Evolutionary conservation across 2,113 vertebrate genomes (phyloP).

Genomic region (Spermophilus dauricus): DNA sequence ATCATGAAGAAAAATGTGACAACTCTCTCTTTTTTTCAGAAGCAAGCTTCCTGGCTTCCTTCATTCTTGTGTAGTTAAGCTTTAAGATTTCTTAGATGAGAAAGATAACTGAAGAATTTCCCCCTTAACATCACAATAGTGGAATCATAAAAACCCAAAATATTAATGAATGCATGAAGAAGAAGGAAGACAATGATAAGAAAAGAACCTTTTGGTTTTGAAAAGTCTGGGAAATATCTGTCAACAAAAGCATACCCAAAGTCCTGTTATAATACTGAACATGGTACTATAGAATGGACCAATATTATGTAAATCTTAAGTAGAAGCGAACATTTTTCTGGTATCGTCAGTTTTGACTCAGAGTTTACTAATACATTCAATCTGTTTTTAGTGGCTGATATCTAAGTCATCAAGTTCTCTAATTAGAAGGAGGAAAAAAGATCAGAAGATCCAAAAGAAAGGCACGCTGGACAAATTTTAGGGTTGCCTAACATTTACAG

Average conservation of each 20-base stretch:
- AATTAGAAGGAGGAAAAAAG: background rate
- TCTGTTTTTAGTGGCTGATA: slow-evolving; percentile 40
- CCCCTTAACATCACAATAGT: background rate
- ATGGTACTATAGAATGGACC: background rate
- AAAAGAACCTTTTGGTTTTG: slow-evolving; percentile 12
- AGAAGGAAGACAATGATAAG: background rate
- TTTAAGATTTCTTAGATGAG: background rate
- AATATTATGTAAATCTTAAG: background rate
- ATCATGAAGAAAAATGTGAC: background rate
- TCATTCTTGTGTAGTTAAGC: background rate
- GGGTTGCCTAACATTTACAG: slow-evolving; percentile 33
- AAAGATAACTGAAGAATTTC: slow-evolving; percentile 30
- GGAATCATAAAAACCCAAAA: slow-evolving; percentile 42
- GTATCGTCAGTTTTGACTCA: background rate
- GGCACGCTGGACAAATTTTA: background rate
- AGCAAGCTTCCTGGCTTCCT: background rate
- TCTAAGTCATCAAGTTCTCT: background rate
- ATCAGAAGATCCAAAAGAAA: background rate
- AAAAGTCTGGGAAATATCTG: slow-evolving; percentile 32
- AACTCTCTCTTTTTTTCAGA: slow-evolving; percentile 19
- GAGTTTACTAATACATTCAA: background rate
- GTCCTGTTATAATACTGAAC: background rate
- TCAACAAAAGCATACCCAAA: slow-evolving; percentile 30
- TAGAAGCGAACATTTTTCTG: slow-evolving; percentile 41
- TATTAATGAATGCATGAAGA: background rate